Conservation (phyloP, 2,113 vertebrate species). For the Pitta sordida region DNA sequence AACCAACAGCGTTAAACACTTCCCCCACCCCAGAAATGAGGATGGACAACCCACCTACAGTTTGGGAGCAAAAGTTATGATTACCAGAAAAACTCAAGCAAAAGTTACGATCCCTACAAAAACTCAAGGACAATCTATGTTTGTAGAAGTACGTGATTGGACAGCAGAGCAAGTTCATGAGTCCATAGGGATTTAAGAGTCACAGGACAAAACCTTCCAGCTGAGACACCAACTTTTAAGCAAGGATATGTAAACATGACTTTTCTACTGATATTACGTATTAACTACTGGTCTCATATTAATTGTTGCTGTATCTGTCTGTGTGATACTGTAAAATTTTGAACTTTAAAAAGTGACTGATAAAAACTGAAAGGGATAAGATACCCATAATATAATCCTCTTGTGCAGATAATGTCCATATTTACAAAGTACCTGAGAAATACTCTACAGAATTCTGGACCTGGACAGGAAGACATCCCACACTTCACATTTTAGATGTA, state of each 20-base stretch:
- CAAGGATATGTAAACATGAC: not conserved
- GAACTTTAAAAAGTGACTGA: not conserved
- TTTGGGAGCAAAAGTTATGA: not conserved
- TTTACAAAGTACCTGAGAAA: not conserved
- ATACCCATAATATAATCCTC: not conserved
- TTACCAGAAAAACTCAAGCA: not conserved
- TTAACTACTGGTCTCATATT: not conserved
- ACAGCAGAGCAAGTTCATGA: not conserved
- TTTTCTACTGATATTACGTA: not conserved
- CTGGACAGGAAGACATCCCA: not conserved
- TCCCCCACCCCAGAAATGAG: not conserved
- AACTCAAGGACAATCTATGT: not conserved
- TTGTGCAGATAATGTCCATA: not conserved
- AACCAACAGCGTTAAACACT: not conserved
- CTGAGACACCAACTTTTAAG: not conserved
- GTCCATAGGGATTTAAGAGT: not conserved
- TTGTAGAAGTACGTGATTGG: accelerated
- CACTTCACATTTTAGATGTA: not conserved
- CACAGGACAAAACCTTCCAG: not conserved
- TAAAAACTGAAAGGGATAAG: not conserved
- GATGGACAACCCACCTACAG: not conserved
- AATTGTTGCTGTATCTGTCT: not conserved
- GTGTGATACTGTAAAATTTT: not conserved
- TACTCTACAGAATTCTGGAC: not conserved
- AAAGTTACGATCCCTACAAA: not conserved